These are phyloP conservation scores for Pristiophorus japonicus DNA, from an alignment of 2,113 vertebrate species.

Conservation along the genomic window DNA sequence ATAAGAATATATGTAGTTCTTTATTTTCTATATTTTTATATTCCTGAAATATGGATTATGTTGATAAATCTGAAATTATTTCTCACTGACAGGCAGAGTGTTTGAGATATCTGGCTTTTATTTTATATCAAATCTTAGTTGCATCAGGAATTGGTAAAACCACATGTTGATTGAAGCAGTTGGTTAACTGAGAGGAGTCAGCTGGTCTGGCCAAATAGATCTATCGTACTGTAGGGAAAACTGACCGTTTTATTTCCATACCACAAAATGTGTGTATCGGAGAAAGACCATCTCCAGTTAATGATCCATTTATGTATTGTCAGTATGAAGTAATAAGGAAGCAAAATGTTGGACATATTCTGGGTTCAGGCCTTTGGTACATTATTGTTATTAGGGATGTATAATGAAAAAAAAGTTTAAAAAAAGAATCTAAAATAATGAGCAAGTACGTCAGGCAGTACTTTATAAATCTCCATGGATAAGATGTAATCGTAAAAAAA, in stretches of 20 bases:
- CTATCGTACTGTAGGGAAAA: background rate
- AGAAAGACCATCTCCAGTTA: background rate
- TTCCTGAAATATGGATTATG: background rate
- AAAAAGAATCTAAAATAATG: background rate
- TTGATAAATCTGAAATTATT: conserved; percentile 6
- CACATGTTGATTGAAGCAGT: background rate
- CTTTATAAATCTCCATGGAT: conserved; percentile 14
- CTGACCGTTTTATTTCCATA: background rate
- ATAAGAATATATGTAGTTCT: background rate
- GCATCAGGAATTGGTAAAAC: background rate
- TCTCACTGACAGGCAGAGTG: background rate
- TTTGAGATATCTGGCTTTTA: background rate
- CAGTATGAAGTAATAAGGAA: background rate
- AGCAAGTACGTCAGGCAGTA: background rate
- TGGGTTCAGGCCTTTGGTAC: background rate
- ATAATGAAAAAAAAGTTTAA: background rate
- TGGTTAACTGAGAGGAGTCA: background rate
- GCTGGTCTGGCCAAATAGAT: background rate
- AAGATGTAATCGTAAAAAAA: background rate
- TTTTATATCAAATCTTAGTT: background rate
- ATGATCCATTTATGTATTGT: background rate
- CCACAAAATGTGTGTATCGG: background rate
- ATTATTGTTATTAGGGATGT: background rate
- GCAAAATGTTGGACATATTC: background rate
- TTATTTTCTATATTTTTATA: conserved; percentile 19